Evolutionary conservation across 2,888 invertebrate species (phyloP).

Genomic region (Eueremaeus valkanovi): DNA sequence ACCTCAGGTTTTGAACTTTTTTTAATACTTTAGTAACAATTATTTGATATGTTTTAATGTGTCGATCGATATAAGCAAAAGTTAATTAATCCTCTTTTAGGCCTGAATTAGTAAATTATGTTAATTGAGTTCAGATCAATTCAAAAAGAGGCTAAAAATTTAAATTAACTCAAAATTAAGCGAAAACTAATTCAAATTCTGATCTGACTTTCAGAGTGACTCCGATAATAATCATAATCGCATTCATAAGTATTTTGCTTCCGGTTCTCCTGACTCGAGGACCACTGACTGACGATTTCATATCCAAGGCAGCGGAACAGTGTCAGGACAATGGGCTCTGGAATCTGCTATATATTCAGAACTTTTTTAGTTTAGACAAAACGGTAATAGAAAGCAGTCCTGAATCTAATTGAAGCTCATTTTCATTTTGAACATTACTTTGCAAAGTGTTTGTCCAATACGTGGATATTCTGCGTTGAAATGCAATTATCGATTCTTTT

Average conservation of each 20-base stretch:
- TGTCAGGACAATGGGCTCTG: slow-evolving; percentile 38
- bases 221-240: slow-evolving; percentile 30
- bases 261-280: slow-evolving; percentile 38
- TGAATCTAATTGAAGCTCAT: neutral
- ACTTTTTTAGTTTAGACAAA: slow-evolving; percentile 36
- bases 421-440: neutral
- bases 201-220: slow-evolving; percentile 26
- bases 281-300: slow-evolving; percentile 41
- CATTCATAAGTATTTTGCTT: slow-evolving; percentile 25
- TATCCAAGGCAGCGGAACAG: slow-evolving; percentile 31
- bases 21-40: no score
- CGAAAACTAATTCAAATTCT: neutral
- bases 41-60: no score
- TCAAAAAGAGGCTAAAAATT: no score
- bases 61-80: no score
- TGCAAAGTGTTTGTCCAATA: slow-evolving; percentile 40
- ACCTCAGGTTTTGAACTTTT: slow-evolving; percentile 36
- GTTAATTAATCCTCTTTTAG: no score
- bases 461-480: slow-evolving; percentile 44
- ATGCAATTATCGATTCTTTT: slow-evolving; percentile 40
- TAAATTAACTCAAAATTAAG: neutral
- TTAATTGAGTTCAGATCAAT: no score
- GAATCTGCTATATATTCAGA: slow-evolving; percentile 42
- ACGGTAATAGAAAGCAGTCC: slow-evolving; percentile 34
- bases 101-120: neutral